Conservation (phyloP, 2,888 invertebrate species). For the Habroteleia sp. region DNA sequence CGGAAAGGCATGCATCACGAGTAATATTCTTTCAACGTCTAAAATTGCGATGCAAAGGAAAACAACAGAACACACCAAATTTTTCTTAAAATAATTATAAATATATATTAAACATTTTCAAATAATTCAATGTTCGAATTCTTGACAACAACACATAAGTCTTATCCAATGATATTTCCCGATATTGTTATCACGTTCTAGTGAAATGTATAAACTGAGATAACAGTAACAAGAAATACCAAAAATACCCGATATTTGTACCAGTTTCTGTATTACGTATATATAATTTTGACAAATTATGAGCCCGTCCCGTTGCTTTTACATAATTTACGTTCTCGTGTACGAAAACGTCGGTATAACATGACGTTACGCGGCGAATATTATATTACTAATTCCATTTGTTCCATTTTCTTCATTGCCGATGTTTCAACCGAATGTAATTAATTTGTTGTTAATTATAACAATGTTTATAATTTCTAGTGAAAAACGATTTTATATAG, state of each 20-base stretch:
- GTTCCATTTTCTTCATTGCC: constrained; percentile 48
- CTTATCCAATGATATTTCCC: constrained; percentile 8
- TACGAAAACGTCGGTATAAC: background rate
- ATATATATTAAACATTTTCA: constrained; percentile 41
- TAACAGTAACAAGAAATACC: constrained; percentile 8
- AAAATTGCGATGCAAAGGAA: background rate
- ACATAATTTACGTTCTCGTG: constrained; percentile 5
- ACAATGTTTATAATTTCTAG: no score
- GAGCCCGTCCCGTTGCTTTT: constrained; percentile 6
- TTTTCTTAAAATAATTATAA: constrained; percentile 19
- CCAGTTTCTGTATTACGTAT: constrained; percentile 1
- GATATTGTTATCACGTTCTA: constrained; percentile 7
- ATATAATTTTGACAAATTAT: constrained; percentile 19
- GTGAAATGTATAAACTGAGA: constrained; percentile 3
- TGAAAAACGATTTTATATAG: constrained; percentile 27
- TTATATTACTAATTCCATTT: constrained; percentile 11
- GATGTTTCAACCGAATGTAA: constrained; percentile 17
- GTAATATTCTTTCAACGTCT: constrained; percentile 23
- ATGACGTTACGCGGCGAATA: background rate
- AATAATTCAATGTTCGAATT: no score
- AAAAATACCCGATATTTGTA: constrained; percentile 14
- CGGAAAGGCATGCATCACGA: constrained; percentile 22
- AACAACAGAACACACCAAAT: constrained; percentile 8
- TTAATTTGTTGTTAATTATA: no score
- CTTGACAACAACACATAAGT: no score